phyloP scores from a whole-genome alignment of 2,888 invertebrate genomes.

The Acrobasis suavella region DNA sequence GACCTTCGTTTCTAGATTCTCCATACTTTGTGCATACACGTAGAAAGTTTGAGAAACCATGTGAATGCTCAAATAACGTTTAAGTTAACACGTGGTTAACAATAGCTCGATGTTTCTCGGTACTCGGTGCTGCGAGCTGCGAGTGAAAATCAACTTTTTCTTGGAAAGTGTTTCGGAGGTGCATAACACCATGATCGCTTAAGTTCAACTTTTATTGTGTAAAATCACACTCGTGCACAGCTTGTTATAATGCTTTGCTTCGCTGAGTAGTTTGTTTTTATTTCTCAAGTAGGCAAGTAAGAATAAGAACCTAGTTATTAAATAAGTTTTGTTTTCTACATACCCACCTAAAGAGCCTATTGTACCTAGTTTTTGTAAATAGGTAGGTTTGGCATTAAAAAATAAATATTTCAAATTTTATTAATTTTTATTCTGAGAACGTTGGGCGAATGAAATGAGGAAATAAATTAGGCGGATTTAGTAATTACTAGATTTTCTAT shows the following conservation, averaged over 20 bases:
- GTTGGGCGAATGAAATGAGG: no score
- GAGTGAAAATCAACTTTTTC: constrained; percentile 20
- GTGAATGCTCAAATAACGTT: constrained; percentile 38
- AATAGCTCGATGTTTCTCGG: constrained; percentile 26
- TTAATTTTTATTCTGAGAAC: background rate
- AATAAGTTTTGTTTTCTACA: no score
- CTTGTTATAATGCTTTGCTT: no score
- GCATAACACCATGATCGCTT: background rate
- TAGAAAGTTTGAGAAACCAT: constrained; percentile 35
- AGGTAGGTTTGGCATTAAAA: no score
- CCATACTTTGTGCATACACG: constrained; percentile 9
- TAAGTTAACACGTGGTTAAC: constrained; percentile 30
- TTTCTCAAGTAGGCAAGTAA: no score
- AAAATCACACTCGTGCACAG: no score
- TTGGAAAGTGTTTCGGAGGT: constrained; percentile 14
- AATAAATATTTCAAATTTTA: background rate
- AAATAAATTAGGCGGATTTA: background rate
- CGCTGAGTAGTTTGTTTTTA: no score
- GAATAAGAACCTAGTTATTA: no score
- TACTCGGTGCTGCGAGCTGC: background rate
- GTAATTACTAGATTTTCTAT: background rate
- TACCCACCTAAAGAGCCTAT: no score
- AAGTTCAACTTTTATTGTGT: background rate
- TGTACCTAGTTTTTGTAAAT: no score
- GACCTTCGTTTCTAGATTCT: background rate